These are phyloP conservation scores for Agrenia bidenticulata DNA, from an alignment of 2,888 invertebrate species.

Conservation along the genomic window DNA sequence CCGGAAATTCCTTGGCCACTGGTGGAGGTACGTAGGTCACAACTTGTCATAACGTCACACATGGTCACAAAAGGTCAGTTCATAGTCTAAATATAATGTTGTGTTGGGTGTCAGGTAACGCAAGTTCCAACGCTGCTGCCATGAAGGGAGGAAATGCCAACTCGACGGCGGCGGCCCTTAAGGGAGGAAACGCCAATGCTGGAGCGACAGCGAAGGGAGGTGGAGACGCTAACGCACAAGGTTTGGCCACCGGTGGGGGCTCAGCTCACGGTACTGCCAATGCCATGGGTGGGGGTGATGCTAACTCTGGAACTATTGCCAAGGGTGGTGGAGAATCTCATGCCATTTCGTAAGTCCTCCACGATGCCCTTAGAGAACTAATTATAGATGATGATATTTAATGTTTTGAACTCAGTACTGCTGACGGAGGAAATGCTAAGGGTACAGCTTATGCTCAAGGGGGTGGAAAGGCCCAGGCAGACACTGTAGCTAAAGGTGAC, in stretches of 20 bases:
- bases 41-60: too few species aligned
- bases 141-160: not conserved
- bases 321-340: not conserved
- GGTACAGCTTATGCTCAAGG: not conserved
- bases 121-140: not conserved
- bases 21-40: not conserved
- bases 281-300: not conserved
- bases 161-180: not conserved
- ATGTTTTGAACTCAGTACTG: too few species aligned
- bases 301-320: not conserved
- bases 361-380: too few species aligned
- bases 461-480: not conserved
- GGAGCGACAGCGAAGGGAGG: conserved; percentile 1
- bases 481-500: not conserved
- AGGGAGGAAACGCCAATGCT: not conserved
- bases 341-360: too few species aligned
- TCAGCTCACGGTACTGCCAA: not conserved
- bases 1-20: not conserved
- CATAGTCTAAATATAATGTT: not conserved
- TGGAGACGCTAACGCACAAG: not conserved
- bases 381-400: too few species aligned
- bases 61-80: too few species aligned
- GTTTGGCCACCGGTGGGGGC: not conserved
- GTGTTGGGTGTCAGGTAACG: not conserved
- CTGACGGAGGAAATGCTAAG: not conserved